Evolutionary conservation across 1,140 invertebrate genomes (phyloP).

Genomic region (Chrysopa pallens): DNA sequence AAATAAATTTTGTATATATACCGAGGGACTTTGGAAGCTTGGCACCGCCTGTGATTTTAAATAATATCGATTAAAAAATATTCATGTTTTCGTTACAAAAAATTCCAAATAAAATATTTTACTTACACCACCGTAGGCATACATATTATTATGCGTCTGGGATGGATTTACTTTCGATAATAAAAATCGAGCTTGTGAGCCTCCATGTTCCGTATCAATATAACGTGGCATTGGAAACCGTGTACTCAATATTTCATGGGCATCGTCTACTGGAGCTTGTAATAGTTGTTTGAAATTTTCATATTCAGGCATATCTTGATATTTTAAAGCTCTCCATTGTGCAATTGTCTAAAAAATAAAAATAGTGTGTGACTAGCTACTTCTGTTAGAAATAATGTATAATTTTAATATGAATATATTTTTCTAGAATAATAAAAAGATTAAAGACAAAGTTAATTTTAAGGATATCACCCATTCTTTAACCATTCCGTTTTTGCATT

Average conservation of each 20-base stretch:
- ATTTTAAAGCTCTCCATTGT: slow-evolving; percentile 85
- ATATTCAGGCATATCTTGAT: slow-evolving; percentile 93
- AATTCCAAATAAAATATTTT: too few relatives aligned
- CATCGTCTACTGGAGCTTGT: slow-evolving; percentile 92
- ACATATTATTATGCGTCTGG: slow-evolving; percentile 99
- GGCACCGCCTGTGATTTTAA: too few relatives aligned
- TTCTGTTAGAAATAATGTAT: background rate
- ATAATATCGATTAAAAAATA: too few relatives aligned
- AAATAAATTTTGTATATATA: too few relatives aligned
- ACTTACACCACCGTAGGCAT: slow-evolving; percentile 80
- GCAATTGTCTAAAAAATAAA: slow-evolving; percentile 66
- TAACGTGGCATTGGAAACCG: slow-evolving; percentile 97
- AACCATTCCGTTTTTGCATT: too few relatives aligned
- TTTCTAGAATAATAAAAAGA: too few relatives aligned
- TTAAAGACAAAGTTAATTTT: too few relatives aligned
- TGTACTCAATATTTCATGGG: slow-evolving; percentile 85
- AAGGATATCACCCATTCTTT: too few relatives aligned
- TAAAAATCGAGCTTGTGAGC: slow-evolving; percentile 93
- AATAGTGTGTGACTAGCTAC: background rate
- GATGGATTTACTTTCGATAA: slow-evolving; percentile 99
- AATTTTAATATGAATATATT: too few relatives aligned
- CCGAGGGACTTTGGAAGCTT: too few relatives aligned
- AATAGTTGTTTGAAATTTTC: slow-evolving; percentile 93
- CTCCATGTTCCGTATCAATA: slow-evolving; percentile 96
- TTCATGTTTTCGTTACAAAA: too few relatives aligned